Conservation (phyloP, 2,797 vertebrate genomes). For the Cryptoprocta ferox region DNA sequence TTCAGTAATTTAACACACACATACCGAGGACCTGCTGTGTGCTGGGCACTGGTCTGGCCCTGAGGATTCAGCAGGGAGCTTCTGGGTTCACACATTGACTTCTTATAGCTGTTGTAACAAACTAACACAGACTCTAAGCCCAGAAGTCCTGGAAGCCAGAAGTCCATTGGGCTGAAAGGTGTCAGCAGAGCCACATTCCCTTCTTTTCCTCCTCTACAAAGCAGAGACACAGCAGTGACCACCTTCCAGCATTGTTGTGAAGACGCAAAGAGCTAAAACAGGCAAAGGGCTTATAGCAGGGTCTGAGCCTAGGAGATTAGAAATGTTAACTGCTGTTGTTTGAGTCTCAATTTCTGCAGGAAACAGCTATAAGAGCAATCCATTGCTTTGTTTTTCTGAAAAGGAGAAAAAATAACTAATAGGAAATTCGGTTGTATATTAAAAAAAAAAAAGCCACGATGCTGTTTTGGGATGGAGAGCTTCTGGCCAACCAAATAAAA, state of each 20-base stretch:
- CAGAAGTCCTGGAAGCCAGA: neutral
- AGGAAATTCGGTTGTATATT: neutral
- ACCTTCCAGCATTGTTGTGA: neutral
- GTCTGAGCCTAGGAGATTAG: neutral
- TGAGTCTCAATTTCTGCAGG: constrained; percentile 17
- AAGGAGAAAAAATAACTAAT: neutral
- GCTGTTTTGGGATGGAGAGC: neutral
- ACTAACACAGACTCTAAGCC: neutral
- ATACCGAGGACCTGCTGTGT: neutral
- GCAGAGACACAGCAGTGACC: neutral
- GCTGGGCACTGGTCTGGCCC: neutral
- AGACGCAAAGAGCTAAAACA: neutral
- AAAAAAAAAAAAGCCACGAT: neutral
- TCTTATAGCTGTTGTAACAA: neutral
- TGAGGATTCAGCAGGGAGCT: neutral
- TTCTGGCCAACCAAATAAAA: constrained; percentile 1
- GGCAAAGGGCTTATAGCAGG: neutral
- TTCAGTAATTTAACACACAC: neutral
- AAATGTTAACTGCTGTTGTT: neutral
- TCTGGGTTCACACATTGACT: neutral
- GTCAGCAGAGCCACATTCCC: neutral
- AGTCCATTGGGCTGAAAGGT: neutral
- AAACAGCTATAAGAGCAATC: neutral
- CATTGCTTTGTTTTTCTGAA: neutral
- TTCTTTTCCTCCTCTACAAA: neutral